A percentile compares a stretch with the other conserved stretches of the same genome.
Conservation (phyloP, 2,888 invertebrate genomes). For the Microctonus hyperodae region DNA sequence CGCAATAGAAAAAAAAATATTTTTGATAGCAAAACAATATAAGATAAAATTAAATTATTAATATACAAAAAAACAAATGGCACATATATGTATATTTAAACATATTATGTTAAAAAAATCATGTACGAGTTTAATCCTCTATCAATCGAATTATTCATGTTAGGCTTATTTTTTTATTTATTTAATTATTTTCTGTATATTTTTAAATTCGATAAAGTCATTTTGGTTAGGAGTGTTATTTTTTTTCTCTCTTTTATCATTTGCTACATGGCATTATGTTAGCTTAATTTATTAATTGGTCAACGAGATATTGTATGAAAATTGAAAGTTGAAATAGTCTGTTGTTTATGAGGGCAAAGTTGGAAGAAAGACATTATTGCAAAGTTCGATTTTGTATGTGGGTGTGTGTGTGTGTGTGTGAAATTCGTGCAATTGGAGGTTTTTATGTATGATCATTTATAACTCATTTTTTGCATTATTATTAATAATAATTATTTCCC, state of each 20-base stretch:
- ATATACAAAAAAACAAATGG: background rate
- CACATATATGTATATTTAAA: background rate
- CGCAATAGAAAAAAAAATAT: background rate
- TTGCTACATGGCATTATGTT: slow-evolving; percentile 41
- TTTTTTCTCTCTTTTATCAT: slow-evolving; percentile 31
- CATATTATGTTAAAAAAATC: background rate
- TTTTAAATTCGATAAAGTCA: background rate
- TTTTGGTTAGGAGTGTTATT: background rate
- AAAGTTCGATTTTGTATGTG: background rate
- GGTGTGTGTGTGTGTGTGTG: background rate
- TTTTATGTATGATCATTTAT: background rate
- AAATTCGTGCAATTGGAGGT: slow-evolving; percentile 6
- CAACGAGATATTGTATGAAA: slow-evolving; percentile 46
- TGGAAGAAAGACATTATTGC: background rate
- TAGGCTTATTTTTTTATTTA: slow-evolving; percentile 15
- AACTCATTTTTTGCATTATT: background rate
- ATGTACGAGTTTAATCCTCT: background rate
- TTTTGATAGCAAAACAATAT: background rate
- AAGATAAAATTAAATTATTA: background rate
- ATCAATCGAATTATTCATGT: background rate
- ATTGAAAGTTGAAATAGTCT: background rate
- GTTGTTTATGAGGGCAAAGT: background rate
- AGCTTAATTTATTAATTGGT: slow-evolving; percentile 52
- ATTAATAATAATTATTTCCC: background rate
- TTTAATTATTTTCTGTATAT: background rate